A percentile compares a stretch with the other conserved stretches of the same genome.
Conservation (phyloP, 1,140 invertebrate species). For the Acyrthosiphon pisum region DNA sequence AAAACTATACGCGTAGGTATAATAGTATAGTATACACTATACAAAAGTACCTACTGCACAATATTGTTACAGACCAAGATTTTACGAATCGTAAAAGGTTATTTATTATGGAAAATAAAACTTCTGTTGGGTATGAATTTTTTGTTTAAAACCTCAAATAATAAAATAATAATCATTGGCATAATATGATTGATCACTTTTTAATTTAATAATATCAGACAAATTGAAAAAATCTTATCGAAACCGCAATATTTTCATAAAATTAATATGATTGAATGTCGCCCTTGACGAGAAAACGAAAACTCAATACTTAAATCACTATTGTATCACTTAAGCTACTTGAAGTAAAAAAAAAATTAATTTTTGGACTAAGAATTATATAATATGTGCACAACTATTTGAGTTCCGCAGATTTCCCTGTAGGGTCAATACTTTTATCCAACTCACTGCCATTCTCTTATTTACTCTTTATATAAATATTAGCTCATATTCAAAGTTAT, state of each 20-base stretch:
- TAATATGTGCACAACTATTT: not conserved
- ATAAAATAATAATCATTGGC: not conserved
- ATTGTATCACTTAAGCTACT: not conserved
- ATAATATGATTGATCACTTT: not conserved
- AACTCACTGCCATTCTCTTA: not conserved
- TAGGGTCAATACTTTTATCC: not conserved
- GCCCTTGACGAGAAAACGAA: not conserved
- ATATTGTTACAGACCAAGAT: too few relatives aligned
- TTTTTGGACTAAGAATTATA: not conserved
- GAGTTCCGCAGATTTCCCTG: not conserved
- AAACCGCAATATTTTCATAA: too few relatives aligned
- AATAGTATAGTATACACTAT: too few relatives aligned
- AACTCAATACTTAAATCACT: not conserved
- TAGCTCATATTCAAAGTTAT: not conserved
- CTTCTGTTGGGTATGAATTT: not conserved
- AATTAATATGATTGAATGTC: not conserved
- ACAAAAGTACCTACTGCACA: too few relatives aligned
- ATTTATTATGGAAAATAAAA: not conserved
- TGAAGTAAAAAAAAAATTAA: not conserved
- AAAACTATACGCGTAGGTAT: too few relatives aligned
- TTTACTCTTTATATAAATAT: not conserved
- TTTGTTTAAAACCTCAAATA: not conserved
- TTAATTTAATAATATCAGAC: not conserved
- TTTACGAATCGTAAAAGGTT: not conserved
- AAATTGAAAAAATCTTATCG: not conserved